Conservation (phyloP, 2,113 vertebrate species). For the Aphyosemion australe region DNA sequence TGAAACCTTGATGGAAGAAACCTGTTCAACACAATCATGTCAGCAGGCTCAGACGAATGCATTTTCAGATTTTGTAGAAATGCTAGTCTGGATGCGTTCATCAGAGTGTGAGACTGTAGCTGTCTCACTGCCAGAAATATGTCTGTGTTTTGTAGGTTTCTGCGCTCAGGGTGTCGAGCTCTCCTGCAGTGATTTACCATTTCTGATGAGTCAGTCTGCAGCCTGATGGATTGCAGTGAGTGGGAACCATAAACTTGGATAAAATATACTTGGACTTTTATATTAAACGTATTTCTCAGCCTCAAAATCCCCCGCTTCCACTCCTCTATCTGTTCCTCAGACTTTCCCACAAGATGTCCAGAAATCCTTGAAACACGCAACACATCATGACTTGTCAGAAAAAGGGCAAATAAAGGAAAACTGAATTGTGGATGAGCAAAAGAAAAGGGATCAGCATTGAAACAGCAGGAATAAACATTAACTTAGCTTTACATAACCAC, state of each 20-base stretch:
- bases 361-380: conserved; percentile 38
- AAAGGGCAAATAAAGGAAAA: background rate
- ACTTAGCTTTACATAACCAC: conserved; percentile 30
- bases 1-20: background rate
- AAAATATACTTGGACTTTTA: conserved; percentile 59
- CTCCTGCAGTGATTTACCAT: conserved; percentile 37
- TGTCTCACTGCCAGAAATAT: background rate
- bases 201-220: conserved; percentile 32
- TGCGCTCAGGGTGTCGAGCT: background rate
- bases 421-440: conserved; percentile 7
- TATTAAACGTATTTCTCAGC: conserved; percentile 62
- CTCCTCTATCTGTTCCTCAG: conserved; percentile 69
- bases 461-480: conserved; percentile 17
- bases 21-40: background rate
- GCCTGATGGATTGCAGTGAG: conserved; percentile 46
- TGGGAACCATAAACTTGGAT: conserved; percentile 31
- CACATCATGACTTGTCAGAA: conserved; percentile 38
- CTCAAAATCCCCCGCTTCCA: conserved; percentile 53
- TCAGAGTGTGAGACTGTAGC: background rate
- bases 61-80: background rate
- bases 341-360: conserved; percentile 65
- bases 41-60: background rate
- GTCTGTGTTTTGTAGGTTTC: conserved; percentile 9
- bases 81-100: background rate
- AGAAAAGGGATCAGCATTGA: background rate